phyloP scores from a whole-genome alignment of 1,140 invertebrate species.

The Drosophila repletoides region DNA sequence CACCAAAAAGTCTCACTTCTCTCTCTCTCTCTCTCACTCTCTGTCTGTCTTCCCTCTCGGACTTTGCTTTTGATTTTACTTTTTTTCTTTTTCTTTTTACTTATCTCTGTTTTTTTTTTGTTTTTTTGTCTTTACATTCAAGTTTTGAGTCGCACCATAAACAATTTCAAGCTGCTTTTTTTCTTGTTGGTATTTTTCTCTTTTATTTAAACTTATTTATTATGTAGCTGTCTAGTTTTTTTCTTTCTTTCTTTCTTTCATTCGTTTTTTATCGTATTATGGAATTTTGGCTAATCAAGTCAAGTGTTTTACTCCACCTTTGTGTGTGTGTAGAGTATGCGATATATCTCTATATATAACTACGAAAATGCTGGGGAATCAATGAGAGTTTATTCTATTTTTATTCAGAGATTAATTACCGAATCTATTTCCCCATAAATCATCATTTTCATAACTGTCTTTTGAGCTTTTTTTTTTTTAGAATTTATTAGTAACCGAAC shows the following conservation, averaged over 20 bases:
- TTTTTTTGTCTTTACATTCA: constrained; percentile 43
- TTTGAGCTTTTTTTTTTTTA: no score
- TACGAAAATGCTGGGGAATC: no score
- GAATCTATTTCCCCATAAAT: no score
- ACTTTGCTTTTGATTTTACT: not conserved
- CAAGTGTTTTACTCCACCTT: constrained; percentile 39
- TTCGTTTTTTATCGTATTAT: constrained; percentile 26
- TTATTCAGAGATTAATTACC: no score
- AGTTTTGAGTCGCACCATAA: constrained; percentile 61
- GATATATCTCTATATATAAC: no score
- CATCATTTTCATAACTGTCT: no score
- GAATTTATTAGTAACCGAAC: no score
- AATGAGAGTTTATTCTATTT: no score
- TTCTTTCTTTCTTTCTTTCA: not conserved
- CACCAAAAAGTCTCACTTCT: constrained; percentile 29
- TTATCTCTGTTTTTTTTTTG: not conserved
- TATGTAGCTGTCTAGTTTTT: constrained; percentile 40
- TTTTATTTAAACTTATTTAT: constrained; percentile 46
- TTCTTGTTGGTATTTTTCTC: constrained; percentile 25
- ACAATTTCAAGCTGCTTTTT: constrained; percentile 57
- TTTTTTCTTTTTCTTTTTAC: constrained; percentile 11
- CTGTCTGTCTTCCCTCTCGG: not conserved
- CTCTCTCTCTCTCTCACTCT: constrained; percentile 10
- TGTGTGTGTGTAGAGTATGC: not conserved
- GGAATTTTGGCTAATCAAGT: constrained; percentile 68